A percentile compares a stretch with the other conserved stretches of the same genome.
Conservation (phyloP, 2,888 invertebrate genomes). For the Gandaritis pyraliata region DNA sequence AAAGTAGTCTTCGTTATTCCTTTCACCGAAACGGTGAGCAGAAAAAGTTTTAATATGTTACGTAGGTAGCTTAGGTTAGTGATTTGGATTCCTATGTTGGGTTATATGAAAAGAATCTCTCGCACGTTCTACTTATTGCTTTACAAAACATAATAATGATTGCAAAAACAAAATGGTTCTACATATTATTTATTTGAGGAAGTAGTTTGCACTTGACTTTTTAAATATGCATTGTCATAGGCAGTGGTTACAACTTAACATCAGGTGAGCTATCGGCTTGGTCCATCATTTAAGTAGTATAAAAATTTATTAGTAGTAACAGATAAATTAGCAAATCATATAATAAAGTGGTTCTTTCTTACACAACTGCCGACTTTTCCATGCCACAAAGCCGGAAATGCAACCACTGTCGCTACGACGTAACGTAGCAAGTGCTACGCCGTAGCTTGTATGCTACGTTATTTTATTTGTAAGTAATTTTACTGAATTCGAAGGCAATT, state of each 20-base stretch:
- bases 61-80: conserved; percentile 45
- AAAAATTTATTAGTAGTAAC: no score
- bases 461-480: background rate
- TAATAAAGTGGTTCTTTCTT: no score
- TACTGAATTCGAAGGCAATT: background rate
- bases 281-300: no score
- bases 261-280: no score
- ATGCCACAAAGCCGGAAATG: background rate
- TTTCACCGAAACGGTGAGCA: conserved; percentile 63
- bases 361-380: no score
- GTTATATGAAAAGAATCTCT: conserved; percentile 26
- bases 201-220: no score
- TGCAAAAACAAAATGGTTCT: no score
- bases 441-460: background rate
- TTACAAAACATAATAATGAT: background rate
- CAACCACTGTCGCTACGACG: background rate
- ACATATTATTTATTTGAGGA: no score
- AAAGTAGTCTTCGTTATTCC: conserved; percentile 78
- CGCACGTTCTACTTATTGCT: background rate
- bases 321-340: no score
- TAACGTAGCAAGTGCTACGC: conserved; percentile 16
- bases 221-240: no score
- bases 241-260: no score
- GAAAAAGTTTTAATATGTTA: conserved; percentile 79
- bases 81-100: conserved; percentile 27